phyloP scores from a whole-genome alignment of 1,140 invertebrate species.

The Zaprionus davidi region DNA sequence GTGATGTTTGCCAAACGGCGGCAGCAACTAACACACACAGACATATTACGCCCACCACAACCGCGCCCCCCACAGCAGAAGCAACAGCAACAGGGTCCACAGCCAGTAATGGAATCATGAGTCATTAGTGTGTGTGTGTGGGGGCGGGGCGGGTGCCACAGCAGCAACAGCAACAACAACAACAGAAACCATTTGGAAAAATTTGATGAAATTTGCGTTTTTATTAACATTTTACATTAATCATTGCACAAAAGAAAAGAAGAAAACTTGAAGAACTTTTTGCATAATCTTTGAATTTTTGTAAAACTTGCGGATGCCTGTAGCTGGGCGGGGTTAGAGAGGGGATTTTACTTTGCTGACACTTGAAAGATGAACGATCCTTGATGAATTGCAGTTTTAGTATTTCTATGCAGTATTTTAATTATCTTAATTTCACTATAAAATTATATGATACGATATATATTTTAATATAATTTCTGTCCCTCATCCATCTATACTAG shows the following conservation, averaged over 20 bases:
- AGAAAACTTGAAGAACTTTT: conserved; percentile 53
- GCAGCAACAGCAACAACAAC: background rate
- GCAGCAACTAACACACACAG: conserved; percentile 76
- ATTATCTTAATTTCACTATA: background rate
- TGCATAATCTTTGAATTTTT: conserved; percentile 26
- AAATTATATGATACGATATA: no score
- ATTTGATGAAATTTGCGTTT: conserved; percentile 4
- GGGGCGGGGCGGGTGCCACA: background rate
- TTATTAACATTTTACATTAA: conserved; percentile 18
- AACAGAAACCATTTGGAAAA: conserved; percentile 32
- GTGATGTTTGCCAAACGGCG: conserved; percentile 80
- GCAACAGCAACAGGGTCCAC: conserved; percentile 40
- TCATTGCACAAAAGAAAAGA: conserved; percentile 30
- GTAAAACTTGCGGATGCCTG: conserved; percentile 47
- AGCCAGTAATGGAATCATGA: conserved; percentile 57
- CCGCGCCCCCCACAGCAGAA: conserved; percentile 37
- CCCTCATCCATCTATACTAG: no score
- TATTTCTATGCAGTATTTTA: background rate
- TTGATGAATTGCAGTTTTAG: background rate
- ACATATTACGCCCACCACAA: conserved; percentile 17
- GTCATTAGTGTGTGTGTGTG: conserved; percentile 40
- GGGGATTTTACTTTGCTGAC: background rate
- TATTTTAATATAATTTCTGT: no score
- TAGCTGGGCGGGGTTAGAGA: background rate
- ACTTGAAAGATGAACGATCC: background rate